phyloP scores from a whole-genome alignment of 2,888 invertebrate genomes.

The Cheiracanthium punctorium region DNA sequence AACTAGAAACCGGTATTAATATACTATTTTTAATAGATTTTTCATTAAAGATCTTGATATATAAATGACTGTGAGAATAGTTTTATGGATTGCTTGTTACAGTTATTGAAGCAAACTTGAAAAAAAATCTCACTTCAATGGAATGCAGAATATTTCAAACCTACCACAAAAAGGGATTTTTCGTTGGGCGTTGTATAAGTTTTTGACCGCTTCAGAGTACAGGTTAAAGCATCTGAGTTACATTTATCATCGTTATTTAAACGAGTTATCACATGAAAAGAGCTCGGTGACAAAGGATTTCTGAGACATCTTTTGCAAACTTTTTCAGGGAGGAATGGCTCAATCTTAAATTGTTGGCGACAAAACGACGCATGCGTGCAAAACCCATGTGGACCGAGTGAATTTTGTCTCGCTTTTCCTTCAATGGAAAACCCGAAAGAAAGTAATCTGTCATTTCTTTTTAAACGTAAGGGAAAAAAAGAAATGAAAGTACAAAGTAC shows the following conservation, averaged over 20 bases:
- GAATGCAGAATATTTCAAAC: no score
- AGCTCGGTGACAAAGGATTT: conserved; percentile 26
- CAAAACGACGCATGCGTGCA: conserved; percentile 24
- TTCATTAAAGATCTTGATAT: no score
- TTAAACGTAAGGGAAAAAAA: conserved; percentile 10
- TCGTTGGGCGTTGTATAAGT: no score
- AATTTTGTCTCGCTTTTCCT: conserved; percentile 29
- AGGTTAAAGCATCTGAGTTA: neutral
- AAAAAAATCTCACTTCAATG: no score
- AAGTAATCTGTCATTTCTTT: conserved; percentile 41
- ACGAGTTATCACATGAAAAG: conserved; percentile 21
- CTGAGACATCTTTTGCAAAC: conserved; percentile 15
- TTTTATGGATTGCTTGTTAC: no score
- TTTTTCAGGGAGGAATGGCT: conserved; percentile 16
- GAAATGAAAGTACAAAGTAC: no score
- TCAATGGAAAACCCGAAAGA: neutral
- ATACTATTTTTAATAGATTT: no score
- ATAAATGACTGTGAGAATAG: no score
- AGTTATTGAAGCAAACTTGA: no score
- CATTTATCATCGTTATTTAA: conserved; percentile 27
- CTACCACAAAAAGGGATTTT: no score
- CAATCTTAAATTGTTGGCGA: conserved; percentile 36
- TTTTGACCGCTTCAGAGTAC: neutral
- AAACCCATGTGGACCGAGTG: conserved; percentile 25
- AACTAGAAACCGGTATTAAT: no score